These are phyloP conservation scores for Gastracanthus pulcherrimus DNA, from an alignment of 2,888 invertebrate species.

Conservation along the genomic window DNA sequence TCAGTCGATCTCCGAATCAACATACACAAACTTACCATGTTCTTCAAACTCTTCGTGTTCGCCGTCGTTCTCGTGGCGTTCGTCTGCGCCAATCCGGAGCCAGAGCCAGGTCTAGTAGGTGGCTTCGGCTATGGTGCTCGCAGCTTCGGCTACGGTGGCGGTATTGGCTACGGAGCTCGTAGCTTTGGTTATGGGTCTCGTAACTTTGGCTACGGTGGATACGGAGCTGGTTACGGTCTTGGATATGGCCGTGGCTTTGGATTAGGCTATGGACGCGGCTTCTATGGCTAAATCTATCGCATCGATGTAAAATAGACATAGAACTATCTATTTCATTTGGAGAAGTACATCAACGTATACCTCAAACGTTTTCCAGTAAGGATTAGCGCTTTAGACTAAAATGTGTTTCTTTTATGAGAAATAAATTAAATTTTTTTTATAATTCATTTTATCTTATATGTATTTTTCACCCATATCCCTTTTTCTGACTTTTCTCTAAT, in stretches of 20 bases:
- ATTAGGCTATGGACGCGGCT: not conserved
- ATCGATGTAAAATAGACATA: not conserved
- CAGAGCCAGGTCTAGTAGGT: not conserved
- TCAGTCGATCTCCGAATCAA: constrained; percentile 41
- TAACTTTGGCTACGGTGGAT: not conserved
- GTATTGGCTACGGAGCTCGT: not conserved
- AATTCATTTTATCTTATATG: no score
- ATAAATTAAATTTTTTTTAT: no score
- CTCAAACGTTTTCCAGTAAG: no score
- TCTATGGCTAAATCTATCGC: not conserved
- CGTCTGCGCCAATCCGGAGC: not conserved
- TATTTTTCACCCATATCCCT: no score
- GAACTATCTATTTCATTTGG: not conserved
- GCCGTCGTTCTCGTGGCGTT: constrained; percentile 30
- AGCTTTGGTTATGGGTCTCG: not conserved
- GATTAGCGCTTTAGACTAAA: no score
- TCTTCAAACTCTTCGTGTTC: not conserved
- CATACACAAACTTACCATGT: not conserved
- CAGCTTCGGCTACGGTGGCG: not conserved
- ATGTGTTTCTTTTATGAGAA: no score
- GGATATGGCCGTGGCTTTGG: not conserved
- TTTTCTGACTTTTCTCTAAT: no score
- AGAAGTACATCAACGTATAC: not conserved
- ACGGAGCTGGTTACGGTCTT: not conserved
- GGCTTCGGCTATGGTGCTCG: not conserved